Base-by-base conservation (phyloP, 2,113 vertebrate genomes). In the Stercorarius parasiticus region DNA sequence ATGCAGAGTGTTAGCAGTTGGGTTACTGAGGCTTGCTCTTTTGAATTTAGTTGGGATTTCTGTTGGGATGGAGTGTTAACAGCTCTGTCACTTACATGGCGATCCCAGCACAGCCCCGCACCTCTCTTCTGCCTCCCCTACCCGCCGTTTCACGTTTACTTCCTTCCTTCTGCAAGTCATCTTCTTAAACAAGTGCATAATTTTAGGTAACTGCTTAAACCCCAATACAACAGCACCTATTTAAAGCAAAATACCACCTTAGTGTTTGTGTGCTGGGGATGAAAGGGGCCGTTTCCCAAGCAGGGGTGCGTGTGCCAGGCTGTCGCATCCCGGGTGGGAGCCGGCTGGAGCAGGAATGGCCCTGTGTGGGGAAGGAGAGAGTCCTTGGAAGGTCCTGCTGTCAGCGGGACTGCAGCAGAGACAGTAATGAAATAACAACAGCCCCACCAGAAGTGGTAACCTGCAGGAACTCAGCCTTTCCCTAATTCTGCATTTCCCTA, bases 291-390 rank as follows among this genome's bases (percentile, higher is more conserved):
- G 32, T 42, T 53, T 19, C 56, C 66, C 38, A 20, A 7, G 45
- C 2, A 29, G 38, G 49, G 55, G 27, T 32, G 11, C 0, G 0
- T 16, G 61, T n/a, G 30, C 61, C 5, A 26, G 16, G 5, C 59
- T 45, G 69, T 13, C 3, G 1, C 32, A 32, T 30, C 38, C 4
- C 1, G 14, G 36, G 49, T 34, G 43, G 22, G 50, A 34, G 17
- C 30, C 2, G 2, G 38, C 56, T 29, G 69, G 38, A 58, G 71
- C 61, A 45, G 61, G 38, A 56, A 5, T 5, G 16, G 58, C 62
- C 34, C 10, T 5, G 4, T 18, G 55, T 22, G 36, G 14, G 8
- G 20, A 22, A 30, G n/a, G 53, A 23, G 14, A 32, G 27, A 59
- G 50, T 26, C 61, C 89, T 62, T 32, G 80, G 47, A 22, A 84